These are phyloP conservation scores for Pachyuromys duprasi DNA, from an alignment of 2,797 vertebrate species.

Conservation along the genomic window DNA sequence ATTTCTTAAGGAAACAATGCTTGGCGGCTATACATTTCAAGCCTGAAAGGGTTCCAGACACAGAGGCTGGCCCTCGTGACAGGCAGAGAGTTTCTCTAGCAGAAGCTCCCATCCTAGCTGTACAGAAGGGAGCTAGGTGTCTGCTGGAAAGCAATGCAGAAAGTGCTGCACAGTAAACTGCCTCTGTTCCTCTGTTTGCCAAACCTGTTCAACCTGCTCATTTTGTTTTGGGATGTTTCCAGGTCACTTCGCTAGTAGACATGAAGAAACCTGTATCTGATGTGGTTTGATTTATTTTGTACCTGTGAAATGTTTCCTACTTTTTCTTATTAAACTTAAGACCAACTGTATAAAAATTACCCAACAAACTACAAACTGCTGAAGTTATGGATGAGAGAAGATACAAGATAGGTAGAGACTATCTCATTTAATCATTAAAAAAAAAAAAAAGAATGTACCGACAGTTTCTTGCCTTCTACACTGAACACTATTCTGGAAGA, in stretches of 20 bases:
- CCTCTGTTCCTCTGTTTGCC: neutral
- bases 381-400: neutral
- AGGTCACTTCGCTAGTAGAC: conserved; percentile 4
- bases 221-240: neutral
- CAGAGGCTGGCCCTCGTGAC: neutral
- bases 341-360: neutral
- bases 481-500: neutral
- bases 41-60: neutral
- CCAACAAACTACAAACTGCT: conserved; percentile 24
- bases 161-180: fast-evolving
- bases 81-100: neutral
- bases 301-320: conserved; percentile 23
- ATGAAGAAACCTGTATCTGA: conserved; percentile 33
- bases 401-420: neutral
- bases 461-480: neutral
- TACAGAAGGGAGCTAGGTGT: neutral
- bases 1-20: conserved; percentile 24
- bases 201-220: conserved; percentile 33
- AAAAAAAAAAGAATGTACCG: neutral
- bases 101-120: neutral
- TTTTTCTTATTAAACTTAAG: conserved; percentile 59
- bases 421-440: conserved; percentile 1
- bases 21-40: neutral
- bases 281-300: conserved; percentile 49
- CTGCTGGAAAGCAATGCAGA: neutral